phyloP scores from a whole-genome alignment of 1,140 invertebrate species.

The Akabosia matsudoensis region DNA sequence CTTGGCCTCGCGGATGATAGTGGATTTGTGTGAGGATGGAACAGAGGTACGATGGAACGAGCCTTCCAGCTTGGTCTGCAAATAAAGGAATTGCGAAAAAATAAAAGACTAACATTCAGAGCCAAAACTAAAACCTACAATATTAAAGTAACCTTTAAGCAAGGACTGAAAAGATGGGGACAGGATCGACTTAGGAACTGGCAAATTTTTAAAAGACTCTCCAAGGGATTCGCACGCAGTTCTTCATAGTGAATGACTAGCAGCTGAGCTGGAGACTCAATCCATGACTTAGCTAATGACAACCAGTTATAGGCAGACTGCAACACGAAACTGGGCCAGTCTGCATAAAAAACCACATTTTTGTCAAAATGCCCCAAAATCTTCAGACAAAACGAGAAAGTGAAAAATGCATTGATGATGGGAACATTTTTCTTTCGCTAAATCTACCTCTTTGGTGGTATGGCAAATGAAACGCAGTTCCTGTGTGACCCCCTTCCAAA shows the following conservation, averaged over 20 bases:
- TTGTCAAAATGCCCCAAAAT: neutral
- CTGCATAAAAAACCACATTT: conserved; percentile 36
- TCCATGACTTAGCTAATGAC: conserved; percentile 46
- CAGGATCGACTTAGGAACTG: conserved; percentile 41
- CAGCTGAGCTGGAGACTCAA: conserved; percentile 38
- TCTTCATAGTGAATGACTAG: conserved; percentile 49
- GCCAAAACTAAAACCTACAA: too few relatives aligned
- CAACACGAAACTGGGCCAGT: conserved; percentile 48
- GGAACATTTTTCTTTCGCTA: neutral
- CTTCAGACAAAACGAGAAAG: neutral
- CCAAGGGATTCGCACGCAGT: conserved; percentile 34
- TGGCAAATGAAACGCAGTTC: conserved; percentile 37
- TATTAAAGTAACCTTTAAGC: conserved; percentile 44
- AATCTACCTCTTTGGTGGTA: neutral
- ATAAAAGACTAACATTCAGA: too few relatives aligned
- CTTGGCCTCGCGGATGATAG: neutral
- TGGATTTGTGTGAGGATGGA: too few relatives aligned
- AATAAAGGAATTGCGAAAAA: conserved; percentile 2
- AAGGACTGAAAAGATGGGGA: conserved; percentile 34
- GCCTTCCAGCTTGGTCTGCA: conserved; percentile 38
- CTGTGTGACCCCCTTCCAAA: conserved; percentile 50
- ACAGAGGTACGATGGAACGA: conserved; percentile 39
- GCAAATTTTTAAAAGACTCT: conserved; percentile 44
- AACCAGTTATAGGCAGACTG: conserved; percentile 48
- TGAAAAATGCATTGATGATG: neutral